Evolutionary conservation across 2,113 vertebrate species (phyloP), one percentile per base, ranked within the genome.

Genomic region (Zosterops pallidus): DNA sequence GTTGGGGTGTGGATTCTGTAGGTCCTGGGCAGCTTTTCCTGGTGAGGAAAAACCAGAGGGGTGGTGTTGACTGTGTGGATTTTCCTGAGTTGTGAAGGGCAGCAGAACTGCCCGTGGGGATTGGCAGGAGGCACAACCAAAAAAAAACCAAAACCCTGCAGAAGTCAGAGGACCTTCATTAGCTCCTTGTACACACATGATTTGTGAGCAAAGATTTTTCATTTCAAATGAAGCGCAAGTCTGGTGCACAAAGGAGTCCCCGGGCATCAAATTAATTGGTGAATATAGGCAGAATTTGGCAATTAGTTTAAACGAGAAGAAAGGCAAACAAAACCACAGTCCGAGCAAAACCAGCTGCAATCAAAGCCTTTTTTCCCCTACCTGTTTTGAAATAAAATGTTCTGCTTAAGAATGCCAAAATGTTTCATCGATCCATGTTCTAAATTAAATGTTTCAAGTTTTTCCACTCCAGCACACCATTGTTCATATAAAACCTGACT

Each of bases 371-470:
- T 86, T 59, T 31, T 13, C 19, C 16, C 8, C 46, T 70, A 37
- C 49, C 55, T 90, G 42, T 89, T 96, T 84, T 59, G 83, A 89
- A 92, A 90, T 47, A 39, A 91, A 89, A 78, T 79, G 28, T 82
- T 95, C 75, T 84, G 64, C 68, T 92, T 90, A 90, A 91, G 83
- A 85, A 92, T 82, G 52, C 65, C 86, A 89, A 75, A 94, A 92
- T 49, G 37, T 94, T 95, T 92, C 70, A 92, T 91, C 0, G n/a
- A 96, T 87, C 77, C 9, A 5, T 76, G 79, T 72, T 75, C 83
- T 71, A 94, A 95, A 96, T 92, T 77, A 95, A 94, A 91, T 68
- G 77, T 83, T 95, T 95, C 33, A 60, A 46, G 47, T 56, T 95
- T 92, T 94, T 91, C 80, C 74, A 85, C 62, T 86, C 53, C 83